Evolutionary conservation across 1,140 invertebrate species (phyloP).

Genomic region (Carposina sasakii): DNA sequence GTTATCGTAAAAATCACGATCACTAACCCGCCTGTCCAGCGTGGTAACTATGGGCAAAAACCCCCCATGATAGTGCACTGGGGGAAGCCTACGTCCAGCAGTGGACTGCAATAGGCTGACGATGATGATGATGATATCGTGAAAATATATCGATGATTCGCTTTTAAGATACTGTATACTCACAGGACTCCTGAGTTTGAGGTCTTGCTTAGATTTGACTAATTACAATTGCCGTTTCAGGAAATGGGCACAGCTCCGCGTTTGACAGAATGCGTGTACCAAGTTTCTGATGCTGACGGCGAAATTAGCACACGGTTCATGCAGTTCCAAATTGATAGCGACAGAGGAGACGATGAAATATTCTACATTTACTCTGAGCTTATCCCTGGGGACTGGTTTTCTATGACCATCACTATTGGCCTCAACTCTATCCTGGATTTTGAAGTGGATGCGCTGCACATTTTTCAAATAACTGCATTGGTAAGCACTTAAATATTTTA

Average conservation of each 20-base stretch:
- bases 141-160: too few species aligned
- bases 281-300: slow-evolving; percentile 65
- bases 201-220: too few species aligned
- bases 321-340: slow-evolving; percentile 50
- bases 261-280: slow-evolving; percentile 54
- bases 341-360: slow-evolving; percentile 38
- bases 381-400: slow-evolving; percentile 30
- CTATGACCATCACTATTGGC: slow-evolving; percentile 52
- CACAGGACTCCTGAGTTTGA: too few species aligned
- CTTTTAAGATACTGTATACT: too few species aligned
- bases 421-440: slow-evolving; percentile 41
- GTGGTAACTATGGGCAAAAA: too few species aligned
- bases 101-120: too few species aligned
- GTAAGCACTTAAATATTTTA: slow-evolving; percentile 35
- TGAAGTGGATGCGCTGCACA: slow-evolving; percentile 51
- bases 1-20: too few species aligned
- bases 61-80: too few species aligned
- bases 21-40: too few species aligned
- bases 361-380: slow-evolving; percentile 43
- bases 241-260: slow-evolving; percentile 49
- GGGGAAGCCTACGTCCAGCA: too few species aligned
- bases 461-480: slow-evolving; percentile 54
- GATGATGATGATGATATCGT: too few species aligned
- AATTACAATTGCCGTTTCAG: too few species aligned
- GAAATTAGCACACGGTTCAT: slow-evolving; percentile 58